Base-by-base conservation (phyloP, 2,797 vertebrate genomes). In the Mormyrops attenuatus region DNA sequence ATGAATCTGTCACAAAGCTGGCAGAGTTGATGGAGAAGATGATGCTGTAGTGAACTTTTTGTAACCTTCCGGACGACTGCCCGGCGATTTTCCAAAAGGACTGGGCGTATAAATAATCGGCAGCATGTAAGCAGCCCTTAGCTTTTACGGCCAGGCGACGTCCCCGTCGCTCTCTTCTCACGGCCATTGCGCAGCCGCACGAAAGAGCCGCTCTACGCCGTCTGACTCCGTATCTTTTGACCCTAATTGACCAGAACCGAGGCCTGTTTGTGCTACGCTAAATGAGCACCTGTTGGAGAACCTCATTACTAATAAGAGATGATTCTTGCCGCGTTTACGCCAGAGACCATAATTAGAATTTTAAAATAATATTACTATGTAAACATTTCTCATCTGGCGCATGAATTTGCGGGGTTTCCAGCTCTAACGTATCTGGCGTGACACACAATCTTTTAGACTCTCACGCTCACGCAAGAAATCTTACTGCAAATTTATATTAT, bases 361-460 rank as follows among this genome's bases (percentile, higher is more conserved):
- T 47, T 30, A 17, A 85, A 85, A 50, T 85, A 85, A 85, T 85
- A 85, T 85, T 85, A 49, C 47, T 5, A 85, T 52, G 82, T 50
- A 52, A 50, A 85, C 9, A 50, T 22, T 52, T 85, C 47, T 85
- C 22, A 26, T 85, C n/a, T 85, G 82, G n/a, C 44, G n/a, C 49
- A 30, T 85, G 3, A n/a, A 84, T 73, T 38, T 73, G 7, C 30
- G 17, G 13, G 69, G 30, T 17, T 73, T 30, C 69, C 69, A 73
- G 30, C 13, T 73, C 13, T 73, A 30, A 17, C 69, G 13, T 13
- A 17, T 73, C 69, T 38, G 69, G 34, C 13, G 30, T 73, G 69
- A 38, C 15, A 73, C 34, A 38, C 30, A 2, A 30, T 30, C 66
- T 73, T 26, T 73, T 34, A 38, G 13, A 38, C 30, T 73, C 3